Evolutionary conservation across 2,113 vertebrate genomes (phyloP).

Genomic region (Cryptomyrus ogoouensis): DNA sequence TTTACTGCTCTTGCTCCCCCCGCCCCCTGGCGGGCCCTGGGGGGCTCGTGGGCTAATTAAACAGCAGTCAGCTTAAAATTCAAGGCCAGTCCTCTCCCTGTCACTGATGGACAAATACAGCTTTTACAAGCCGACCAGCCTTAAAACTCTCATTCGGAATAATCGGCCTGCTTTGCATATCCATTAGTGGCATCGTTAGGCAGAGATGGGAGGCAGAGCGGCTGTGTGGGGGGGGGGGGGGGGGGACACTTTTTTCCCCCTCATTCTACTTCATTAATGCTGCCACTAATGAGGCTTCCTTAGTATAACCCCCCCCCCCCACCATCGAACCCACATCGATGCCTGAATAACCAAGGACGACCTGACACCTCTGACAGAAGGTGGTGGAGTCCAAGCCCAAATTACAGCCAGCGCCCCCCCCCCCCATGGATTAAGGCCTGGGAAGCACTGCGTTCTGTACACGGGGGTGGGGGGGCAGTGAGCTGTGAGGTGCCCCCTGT

Average conservation of each 20-base stretch:
- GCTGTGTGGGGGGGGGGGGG: background rate
- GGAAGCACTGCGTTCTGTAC: background rate
- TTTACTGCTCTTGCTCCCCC: background rate
- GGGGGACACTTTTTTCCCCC: conserved; percentile 1
- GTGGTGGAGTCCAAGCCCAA: background rate
- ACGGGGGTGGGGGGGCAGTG: background rate
- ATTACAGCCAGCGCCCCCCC: background rate
- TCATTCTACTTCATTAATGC: conserved; percentile 9
- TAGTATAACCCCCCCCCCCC: background rate
- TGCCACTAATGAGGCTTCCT: conserved; percentile 10
- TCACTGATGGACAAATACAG: conserved; percentile 23
- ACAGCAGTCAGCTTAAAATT: conserved; percentile 18
- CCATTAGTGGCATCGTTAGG: conserved; percentile 12
- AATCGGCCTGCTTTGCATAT: conserved; percentile 21
- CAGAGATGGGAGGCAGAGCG: background rate
- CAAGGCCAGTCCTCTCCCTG: background rate
- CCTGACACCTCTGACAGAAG: background rate
- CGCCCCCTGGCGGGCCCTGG: background rate
- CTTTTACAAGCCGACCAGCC: conserved; percentile 6
- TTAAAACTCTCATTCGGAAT: conserved; percentile 19
- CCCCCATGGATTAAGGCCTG: background rate
- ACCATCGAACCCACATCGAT: background rate
- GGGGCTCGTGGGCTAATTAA: conserved; percentile 7
- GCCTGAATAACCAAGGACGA: background rate
- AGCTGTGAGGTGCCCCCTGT: background rate